Conservation (phyloP, 2,113 vertebrate genomes). For the Macheiramphus alcinus region DNA sequence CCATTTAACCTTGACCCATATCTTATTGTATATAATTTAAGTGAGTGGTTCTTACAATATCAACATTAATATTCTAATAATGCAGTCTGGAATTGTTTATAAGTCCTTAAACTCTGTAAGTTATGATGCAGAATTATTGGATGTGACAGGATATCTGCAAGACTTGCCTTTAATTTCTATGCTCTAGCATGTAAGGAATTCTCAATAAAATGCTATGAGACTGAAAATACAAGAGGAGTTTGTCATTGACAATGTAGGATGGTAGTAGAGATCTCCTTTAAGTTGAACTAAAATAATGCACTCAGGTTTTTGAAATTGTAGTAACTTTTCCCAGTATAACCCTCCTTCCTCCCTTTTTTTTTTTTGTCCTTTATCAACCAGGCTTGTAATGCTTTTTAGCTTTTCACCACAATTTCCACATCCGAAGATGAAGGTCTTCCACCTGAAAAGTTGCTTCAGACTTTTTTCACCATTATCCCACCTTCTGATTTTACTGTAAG, state of each 20-base stretch:
- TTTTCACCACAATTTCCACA: neutral
- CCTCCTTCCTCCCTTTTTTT: neutral
- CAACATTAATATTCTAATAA: neutral
- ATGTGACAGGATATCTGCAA: neutral
- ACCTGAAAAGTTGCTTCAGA: neutral
- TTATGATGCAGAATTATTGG: neutral
- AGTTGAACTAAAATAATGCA: neutral
- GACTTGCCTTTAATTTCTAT: neutral
- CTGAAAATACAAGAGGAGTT: neutral
- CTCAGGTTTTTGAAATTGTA: neutral
- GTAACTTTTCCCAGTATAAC: neutral
- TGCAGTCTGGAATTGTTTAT: neutral
- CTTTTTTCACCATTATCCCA: neutral
- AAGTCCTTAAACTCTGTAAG: neutral
- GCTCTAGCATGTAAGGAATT: neutral
- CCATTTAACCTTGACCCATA: neutral
- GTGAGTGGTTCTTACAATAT: neutral
- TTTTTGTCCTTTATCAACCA: neutral
- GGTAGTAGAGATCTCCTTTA: neutral
- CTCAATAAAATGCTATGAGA: neutral
- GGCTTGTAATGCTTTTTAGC: neutral
- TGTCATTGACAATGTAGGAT: neutral
- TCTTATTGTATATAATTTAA: neutral
- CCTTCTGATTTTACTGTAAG: neutral
- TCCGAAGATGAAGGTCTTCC: neutral